Conservation (phyloP, 1,140 invertebrate species). For the Parasteatoda tepidariorum region DNA sequence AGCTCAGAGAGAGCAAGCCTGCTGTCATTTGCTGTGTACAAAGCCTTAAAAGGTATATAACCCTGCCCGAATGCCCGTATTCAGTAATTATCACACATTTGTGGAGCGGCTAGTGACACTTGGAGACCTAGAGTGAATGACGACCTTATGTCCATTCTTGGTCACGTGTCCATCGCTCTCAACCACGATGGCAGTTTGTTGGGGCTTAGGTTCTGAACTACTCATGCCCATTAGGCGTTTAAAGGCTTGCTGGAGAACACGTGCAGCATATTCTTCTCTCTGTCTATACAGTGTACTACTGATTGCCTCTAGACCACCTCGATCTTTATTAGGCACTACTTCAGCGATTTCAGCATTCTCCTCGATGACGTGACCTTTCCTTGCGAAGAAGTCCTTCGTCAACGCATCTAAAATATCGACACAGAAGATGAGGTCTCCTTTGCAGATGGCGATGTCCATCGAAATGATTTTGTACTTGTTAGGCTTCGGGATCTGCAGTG, state of each 20-base stretch:
- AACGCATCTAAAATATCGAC: conserved; percentile 97
- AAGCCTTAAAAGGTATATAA: conserved; percentile 12
- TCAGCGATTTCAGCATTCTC: conserved; percentile 74
- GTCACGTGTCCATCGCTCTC: conserved; percentile 83
- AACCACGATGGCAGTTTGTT: conserved; percentile 79
- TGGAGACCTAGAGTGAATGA: conserved; percentile 86
- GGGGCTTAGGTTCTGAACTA: conserved; percentile 68
- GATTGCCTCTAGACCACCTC: conserved; percentile 90
- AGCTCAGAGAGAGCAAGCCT: conserved; percentile 40
- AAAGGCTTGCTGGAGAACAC: conserved; percentile 95
- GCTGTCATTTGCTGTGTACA: conserved; percentile 18
- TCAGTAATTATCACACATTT: conserved; percentile 76
- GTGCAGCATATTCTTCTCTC: conserved; percentile 94
- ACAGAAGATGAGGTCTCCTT: conserved; percentile 95
- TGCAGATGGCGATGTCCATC: conserved; percentile 98
- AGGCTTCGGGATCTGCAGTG: conserved; percentile 95
- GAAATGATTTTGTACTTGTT: conserved; percentile 99
- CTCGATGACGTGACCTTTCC: conserved; percentile 77
- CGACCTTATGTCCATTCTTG: conserved; percentile 88
- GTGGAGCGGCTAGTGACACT: conserved; percentile 82
- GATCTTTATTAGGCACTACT: conserved; percentile 78
- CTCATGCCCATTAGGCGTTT: conserved; percentile 64
- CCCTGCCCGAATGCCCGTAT: conserved; percentile 2
- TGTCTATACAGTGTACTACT: conserved; percentile 94
- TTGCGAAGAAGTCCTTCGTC: conserved; percentile 90